A percentile compares a stretch with the other conserved stretches of the same genome.
phyloP scores from a whole-genome alignment of 2,113 vertebrate genomes.

The Osmerus mordax region DNA sequence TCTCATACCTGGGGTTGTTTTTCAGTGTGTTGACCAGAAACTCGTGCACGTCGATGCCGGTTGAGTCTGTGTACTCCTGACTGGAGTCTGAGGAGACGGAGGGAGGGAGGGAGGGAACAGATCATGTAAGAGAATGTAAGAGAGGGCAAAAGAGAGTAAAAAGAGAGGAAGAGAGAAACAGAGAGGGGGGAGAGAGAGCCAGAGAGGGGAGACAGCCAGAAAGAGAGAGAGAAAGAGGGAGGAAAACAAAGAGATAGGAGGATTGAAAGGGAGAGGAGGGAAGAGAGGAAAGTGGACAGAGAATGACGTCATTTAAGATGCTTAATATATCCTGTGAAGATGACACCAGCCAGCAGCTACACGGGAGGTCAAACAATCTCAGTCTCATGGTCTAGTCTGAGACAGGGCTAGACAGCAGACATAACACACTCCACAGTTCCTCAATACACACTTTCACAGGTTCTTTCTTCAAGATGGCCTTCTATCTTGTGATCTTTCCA shows the following conservation, averaged over 20 bases:
- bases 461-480: too few species aligned
- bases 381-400: too few species aligned
- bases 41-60: constrained; percentile 97
- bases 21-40: constrained; percentile 99
- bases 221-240: neutral
- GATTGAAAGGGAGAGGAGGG: neutral
- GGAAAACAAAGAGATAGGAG: neutral
- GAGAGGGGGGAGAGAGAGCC: neutral
- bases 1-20: constrained; percentile 94
- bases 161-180: neutral
- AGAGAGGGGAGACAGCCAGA: too few species aligned
- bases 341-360: constrained; percentile 6
- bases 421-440: too few species aligned
- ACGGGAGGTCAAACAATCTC: neutral
- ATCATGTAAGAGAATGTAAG: too few species aligned
- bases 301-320: neutral
- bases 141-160: too few species aligned
- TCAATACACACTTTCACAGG: too few species aligned
- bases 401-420: too few species aligned
- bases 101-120: neutral
- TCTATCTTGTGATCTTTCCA: too few species aligned
- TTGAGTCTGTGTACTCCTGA: constrained; percentile 99
- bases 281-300: neutral
- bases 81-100: constrained; percentile 83
- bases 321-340: too few species aligned